phyloP scores from a whole-genome alignment of 1,140 invertebrate species.

The Ips nitidus region DNA sequence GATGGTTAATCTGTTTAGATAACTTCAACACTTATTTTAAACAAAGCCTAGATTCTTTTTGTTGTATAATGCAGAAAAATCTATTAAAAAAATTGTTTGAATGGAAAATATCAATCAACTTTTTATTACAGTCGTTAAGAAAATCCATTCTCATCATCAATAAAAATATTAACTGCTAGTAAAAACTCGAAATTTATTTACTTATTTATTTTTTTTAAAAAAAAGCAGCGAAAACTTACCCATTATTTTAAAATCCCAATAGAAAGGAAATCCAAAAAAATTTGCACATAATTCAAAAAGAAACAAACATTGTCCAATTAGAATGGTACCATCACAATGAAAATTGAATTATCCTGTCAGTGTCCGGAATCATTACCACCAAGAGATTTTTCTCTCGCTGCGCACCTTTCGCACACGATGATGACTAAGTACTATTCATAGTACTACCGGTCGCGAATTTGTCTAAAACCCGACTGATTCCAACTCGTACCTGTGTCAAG shows the following conservation, averaged over 20 bases:
- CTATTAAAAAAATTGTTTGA: too few relatives aligned
- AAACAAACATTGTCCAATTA: neutral
- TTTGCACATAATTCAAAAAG: constrained; percentile 9
- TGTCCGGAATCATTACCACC: constrained; percentile 12
- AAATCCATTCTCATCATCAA: too few relatives aligned
- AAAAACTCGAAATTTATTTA: neutral
- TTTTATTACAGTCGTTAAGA: too few relatives aligned
- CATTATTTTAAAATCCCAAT: constrained; percentile 14
- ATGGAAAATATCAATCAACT: too few relatives aligned
- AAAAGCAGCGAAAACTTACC: constrained; percentile 9
- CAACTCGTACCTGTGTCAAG: constrained; percentile 13
- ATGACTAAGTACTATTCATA: constrained; percentile 18
- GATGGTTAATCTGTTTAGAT: too few relatives aligned
- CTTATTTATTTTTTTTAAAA: neutral
- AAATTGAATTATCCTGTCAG: constrained; percentile 5
- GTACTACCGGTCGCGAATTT: constrained; percentile 32
- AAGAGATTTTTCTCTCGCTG: constrained; percentile 7
- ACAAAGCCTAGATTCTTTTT: too few relatives aligned
- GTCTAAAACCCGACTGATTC: constrained; percentile 28
- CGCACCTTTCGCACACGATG: constrained; percentile 1
- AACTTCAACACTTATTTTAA: too few relatives aligned
- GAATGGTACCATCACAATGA: constrained; percentile 1
- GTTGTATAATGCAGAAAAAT: too few relatives aligned
- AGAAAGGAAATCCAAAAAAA: constrained; percentile 1
- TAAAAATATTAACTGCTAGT: neutral